These are phyloP conservation scores for Olivierus martensii DNA, from an alignment of 1,140 invertebrate genomes.

Conservation along the genomic window DNA sequence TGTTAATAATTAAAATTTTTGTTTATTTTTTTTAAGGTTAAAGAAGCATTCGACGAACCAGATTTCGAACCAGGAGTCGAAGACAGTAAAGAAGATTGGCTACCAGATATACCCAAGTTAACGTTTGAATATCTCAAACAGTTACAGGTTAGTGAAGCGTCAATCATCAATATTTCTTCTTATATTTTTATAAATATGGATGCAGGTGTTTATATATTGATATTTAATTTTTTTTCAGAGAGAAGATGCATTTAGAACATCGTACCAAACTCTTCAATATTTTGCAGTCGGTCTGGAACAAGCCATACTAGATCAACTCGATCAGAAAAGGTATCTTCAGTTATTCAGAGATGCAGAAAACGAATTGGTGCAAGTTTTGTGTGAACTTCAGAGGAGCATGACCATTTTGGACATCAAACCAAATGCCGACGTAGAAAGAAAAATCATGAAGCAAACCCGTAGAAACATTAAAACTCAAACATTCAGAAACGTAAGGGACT, in stretches of 20 bases:
- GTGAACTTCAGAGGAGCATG: slow-evolving; percentile 42
- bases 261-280: slow-evolving; percentile 45
- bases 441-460: slow-evolving; percentile 39
- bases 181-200: too few relatives aligned
- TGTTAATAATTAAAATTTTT: too few relatives aligned
- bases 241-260: slow-evolving; percentile 1
- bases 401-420: slow-evolving; percentile 36
- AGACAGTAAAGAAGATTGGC: too few relatives aligned
- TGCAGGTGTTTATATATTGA: too few relatives aligned
- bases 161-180: too few relatives aligned
- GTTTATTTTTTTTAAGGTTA: too few relatives aligned
- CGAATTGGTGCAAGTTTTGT: slow-evolving; percentile 42
- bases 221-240: slow-evolving; percentile 1
- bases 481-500: slow-evolving; percentile 41
- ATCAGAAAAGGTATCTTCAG: slow-evolving; percentile 34
- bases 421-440: slow-evolving; percentile 36
- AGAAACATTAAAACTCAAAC: slow-evolving; percentile 33
- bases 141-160: too few relatives aligned
- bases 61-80: too few relatives aligned
- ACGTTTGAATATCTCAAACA: too few relatives aligned
- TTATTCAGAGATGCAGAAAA: slow-evolving; percentile 42
- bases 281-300: slow-evolving; percentile 50
- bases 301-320: slow-evolving; percentile 44
- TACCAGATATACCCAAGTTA: too few relatives aligned
- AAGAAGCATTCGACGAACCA: too few relatives aligned